Base-by-base conservation (phyloP, 2,113 vertebrate genomes). In the Dissostichus mawsoni region DNA sequence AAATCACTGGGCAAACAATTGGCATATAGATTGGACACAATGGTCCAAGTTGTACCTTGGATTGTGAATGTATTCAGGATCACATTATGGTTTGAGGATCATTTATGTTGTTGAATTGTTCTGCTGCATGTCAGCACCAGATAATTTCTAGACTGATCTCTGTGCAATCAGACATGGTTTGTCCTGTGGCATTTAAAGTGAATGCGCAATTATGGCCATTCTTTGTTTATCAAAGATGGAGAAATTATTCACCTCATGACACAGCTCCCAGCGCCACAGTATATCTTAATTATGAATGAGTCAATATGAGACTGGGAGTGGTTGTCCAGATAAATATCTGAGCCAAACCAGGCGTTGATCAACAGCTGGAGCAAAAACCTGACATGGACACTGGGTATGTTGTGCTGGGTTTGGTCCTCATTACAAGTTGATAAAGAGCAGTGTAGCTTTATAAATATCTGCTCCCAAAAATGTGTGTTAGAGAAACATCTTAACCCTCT, bases 281-380 rank as follows among this genome's bases (percentile, higher is more conserved):
- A 9, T 81, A 86, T 87, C 78, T 81, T 41, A 65, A 14, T 16
- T 59, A 65, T 53, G 33, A 61, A 87, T 90, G 80, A 88, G 80
- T 88, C 80, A 80, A 82, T 85, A 83, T 57, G 63, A 85, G 58
- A 18, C 14, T 52, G 36, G 90, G 85, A 84, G 91, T 69, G 88
- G 85, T 55, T 67, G 66, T 8, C 20, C 55, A 76, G 76, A 86
- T 86, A 86, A 88, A 25, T 73, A 69, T 45, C 18, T 18, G 58
- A 69, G 59, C 63, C 68, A 17, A 67, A 25, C 4, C n/a, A 76
- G 53, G 61, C 6, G 4, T 63, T 64, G 82, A 80, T 68, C 20
- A 69, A 58, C 53, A 45, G 20, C 17, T 63, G 33, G 16, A 83
- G 61, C 64, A 71, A 75, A 85, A 82, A 52, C 36, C 66, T 65